A percentile compares a stretch with the other conserved stretches of the same genome.
These are phyloP conservation scores for Parapsyche elsis DNA, from an alignment of 1,140 invertebrate species.

Conservation along the genomic window DNA sequence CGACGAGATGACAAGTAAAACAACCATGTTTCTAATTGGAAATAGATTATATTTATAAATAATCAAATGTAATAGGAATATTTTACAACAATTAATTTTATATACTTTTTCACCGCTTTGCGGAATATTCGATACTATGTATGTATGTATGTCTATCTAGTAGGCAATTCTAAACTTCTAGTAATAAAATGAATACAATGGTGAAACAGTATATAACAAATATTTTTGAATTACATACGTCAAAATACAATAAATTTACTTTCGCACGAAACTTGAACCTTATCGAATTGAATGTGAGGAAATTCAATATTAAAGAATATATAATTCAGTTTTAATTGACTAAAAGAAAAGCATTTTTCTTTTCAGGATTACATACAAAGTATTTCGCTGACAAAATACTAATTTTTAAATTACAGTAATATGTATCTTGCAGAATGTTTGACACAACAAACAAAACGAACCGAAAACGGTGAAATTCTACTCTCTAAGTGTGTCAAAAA, in stretches of 20 bases:
- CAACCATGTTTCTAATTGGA: constrained; percentile 52
- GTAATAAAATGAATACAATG: constrained; percentile 50
- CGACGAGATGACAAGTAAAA: constrained; percentile 41
- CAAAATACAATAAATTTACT: no score
- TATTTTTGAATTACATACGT: background rate
- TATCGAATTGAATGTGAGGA: no score
- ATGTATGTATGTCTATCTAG: constrained; percentile 45
- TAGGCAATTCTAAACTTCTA: constrained; percentile 54
- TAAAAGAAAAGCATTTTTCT: no score
- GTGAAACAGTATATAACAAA: constrained; percentile 21
- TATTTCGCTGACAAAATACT: background rate
- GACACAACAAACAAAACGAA: no score
- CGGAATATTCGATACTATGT: constrained; percentile 38
- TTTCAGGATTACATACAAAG: no score
- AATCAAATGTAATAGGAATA: constrained; percentile 57
- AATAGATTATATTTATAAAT: constrained; percentile 57
- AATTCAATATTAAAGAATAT: no score
- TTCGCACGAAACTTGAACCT: no score
- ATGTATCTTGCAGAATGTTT: background rate
- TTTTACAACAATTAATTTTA: constrained; percentile 53
- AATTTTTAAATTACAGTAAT: background rate
- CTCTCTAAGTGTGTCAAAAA: background rate
- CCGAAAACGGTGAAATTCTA: background rate
- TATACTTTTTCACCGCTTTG: constrained; percentile 50
- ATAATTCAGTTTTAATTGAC: no score